These are phyloP conservation scores for Polyergus mexicanus DNA, from an alignment of 1,140 invertebrate genomes.

Conservation along the genomic window DNA sequence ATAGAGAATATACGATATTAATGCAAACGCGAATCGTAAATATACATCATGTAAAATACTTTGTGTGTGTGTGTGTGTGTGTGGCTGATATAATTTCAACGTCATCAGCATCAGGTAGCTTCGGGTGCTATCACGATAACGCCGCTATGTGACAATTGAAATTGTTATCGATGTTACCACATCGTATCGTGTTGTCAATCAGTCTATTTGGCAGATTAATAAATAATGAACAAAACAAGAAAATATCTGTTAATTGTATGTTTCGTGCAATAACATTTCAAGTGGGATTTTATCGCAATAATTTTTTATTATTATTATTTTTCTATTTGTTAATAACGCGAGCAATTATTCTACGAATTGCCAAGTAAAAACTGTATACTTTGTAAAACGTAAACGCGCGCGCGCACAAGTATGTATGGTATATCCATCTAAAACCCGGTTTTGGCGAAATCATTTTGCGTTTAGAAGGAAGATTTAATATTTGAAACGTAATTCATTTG, in stretches of 20 bases:
- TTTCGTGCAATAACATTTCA: background rate
- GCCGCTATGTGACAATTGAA: constrained; percentile 46
- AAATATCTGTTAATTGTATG: background rate
- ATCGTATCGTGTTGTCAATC: constrained; percentile 25
- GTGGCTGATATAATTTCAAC: constrained; percentile 42
- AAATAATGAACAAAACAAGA: constrained; percentile 14
- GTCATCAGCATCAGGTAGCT: constrained; percentile 55
- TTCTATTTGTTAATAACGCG: background rate
- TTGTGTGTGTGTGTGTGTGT: constrained; percentile 2
- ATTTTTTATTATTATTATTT: background rate
- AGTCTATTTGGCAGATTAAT: constrained; percentile 31
- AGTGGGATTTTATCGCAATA: background rate
- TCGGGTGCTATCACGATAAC: constrained; percentile 33
- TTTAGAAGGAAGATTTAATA: constrained; percentile 44
- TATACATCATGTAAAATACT: constrained; percentile 29
- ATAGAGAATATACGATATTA: background rate
- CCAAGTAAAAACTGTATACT: constrained; percentile 5
- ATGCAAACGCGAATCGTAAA: constrained; percentile 21
- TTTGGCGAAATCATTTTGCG: background rate
- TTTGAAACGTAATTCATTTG: constrained; percentile 53
- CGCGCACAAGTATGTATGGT: background rate
- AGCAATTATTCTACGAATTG: background rate
- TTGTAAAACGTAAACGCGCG: background rate
- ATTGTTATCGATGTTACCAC: constrained; percentile 45
- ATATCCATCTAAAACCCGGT: constrained; percentile 1